A percentile compares a stretch with the other conserved stretches of the same genome.
phyloP scores from a whole-genome alignment of 2,888 invertebrate genomes.

The Melinopterus prodromus region DNA sequence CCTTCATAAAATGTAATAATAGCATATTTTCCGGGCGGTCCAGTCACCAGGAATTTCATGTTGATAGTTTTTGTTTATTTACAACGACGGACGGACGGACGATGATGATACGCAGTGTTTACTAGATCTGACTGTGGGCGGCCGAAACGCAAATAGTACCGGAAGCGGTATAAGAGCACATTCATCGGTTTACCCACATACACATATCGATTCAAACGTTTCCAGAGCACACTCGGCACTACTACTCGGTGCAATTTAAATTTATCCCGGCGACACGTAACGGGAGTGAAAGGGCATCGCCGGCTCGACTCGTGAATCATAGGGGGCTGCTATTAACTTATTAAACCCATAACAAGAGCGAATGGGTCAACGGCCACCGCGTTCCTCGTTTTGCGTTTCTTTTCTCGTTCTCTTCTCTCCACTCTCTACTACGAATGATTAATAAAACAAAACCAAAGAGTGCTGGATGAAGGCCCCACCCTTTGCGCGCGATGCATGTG shows the following conservation, averaged over 20 bases:
- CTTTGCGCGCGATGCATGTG: constrained; percentile 4
- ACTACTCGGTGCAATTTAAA: background rate
- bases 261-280: constrained; percentile 4
- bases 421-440: background rate
- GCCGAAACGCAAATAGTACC: background rate
- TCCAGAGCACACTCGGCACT: background rate
- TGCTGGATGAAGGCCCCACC: background rate
- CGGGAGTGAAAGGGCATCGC: background rate
- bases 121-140: background rate
- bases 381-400: constrained; percentile 10
- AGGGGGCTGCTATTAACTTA: constrained; percentile 21
- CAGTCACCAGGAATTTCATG: background rate
- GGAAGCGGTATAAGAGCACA: background rate
- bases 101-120: background rate
- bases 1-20: background rate
- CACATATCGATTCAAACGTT: background rate
- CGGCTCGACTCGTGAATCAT: constrained; percentile 18
- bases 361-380: constrained; percentile 20
- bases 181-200: background rate
- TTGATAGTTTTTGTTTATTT: background rate
- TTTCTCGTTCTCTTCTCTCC: constrained; percentile 5
- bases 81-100: background rate
- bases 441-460: background rate
- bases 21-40: background rate
- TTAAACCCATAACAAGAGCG: constrained; percentile 20